Evolutionary conservation across 2,888 invertebrate species (phyloP), one percentile per base, ranked within the genome.

Genomic region (Lymantria monacha): DNA sequence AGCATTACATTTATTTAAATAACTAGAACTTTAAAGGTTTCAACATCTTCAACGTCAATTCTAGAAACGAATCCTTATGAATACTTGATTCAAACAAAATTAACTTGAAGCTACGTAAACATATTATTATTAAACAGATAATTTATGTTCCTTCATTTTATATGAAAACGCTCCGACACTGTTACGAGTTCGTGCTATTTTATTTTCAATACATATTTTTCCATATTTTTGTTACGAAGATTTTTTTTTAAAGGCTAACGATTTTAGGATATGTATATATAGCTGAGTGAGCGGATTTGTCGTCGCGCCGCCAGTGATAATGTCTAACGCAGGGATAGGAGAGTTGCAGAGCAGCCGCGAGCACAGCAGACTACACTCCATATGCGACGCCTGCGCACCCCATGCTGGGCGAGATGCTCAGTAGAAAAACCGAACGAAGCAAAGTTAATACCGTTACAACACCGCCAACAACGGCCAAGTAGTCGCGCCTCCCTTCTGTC

Each of bases 351-450:
- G 85, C 88, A 83, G 81, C 86, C 85, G 63, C 81, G 85, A 3
- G 76, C 79, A 70, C 84, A 85, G 81, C 84, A 84, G 61, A 70
- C 84, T 46, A 92, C 94, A 68, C 92, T 93, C 64, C 94, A 94
- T 92, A 93, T 93, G 91, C 93, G 95, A 86, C 94, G 95, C 76
- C 94, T 96, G 85, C 94, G 95, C 90, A 95, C 95, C 80, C 96
- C 96, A 79, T 94, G 95, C 88, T 96, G 96, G 96, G 94, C 95
- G 90, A 94, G 95, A 92, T 95, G 94, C 91, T 93, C 93, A 85
- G 91, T 93, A 86, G 91, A 93, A 89, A 93, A 92, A 92, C 92
- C 92, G 85, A 92, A 92, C 86, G 93, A 93, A 92, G 91, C 92
- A 89, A 92, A 92, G 93, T 92, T 93, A 92, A 92, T 92, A 91